Conservation (phyloP, 2,113 vertebrate genomes). For the Actinemys pallida region DNA sequence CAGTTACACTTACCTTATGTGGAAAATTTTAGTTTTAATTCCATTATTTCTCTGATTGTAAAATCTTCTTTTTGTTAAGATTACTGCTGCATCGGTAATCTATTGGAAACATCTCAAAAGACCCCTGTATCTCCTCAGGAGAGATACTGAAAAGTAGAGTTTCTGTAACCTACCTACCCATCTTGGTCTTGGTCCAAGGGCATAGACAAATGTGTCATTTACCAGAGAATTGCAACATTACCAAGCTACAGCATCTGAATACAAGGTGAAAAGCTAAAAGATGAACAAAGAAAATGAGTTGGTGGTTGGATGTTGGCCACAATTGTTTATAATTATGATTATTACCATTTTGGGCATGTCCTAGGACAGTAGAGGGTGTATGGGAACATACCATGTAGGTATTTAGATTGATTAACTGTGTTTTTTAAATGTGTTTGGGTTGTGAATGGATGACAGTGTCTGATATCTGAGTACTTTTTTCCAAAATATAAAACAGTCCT, state of each 20-base stretch:
- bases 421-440: conserved; percentile 56
- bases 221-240: conserved; percentile 45
- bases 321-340: conserved; percentile 46
- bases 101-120: neutral
- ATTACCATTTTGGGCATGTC: conserved; percentile 38
- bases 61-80: too few species aligned
- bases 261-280: conserved; percentile 56
- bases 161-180: conserved; percentile 33
- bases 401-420: neutral
- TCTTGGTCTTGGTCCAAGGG: conserved; percentile 50
- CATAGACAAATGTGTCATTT: conserved; percentile 43
- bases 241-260: neutral
- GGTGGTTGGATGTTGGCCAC: conserved; percentile 48
- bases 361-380: conserved; percentile 63
- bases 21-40: too few species aligned
- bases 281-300: neutral
- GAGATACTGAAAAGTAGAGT: neutral
- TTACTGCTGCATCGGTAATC: neutral
- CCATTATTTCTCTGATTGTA: too few species aligned
- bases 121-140: neutral
- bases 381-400: conserved; percentile 40
- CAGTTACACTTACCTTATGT: too few species aligned
- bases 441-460: neutral
- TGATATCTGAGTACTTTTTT: conserved; percentile 21
- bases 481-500: conserved; percentile 28